A percentile compares a stretch with the other conserved stretches of the same genome.
phyloP scores from a whole-genome alignment of 2,113 vertebrate genomes.

The Eubucco bourcierii region DNA sequence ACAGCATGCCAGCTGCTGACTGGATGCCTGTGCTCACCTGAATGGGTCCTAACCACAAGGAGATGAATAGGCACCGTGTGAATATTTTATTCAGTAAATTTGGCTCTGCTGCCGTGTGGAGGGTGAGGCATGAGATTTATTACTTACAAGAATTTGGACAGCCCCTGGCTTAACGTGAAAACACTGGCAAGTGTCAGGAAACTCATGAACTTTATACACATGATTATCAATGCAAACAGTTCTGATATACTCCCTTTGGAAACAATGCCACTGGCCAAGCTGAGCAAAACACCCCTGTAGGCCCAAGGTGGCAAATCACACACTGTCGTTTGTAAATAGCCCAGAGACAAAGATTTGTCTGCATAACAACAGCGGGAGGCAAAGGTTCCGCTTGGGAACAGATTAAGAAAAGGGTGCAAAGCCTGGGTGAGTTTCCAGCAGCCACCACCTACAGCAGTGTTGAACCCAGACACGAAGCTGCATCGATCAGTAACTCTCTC shows the following conservation, averaged over 20 bases:
- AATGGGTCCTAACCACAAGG: background rate
- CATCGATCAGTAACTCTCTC: background rate
- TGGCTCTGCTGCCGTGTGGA: constrained; percentile 18
- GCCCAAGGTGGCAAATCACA: constrained; percentile 12
- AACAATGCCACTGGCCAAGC: background rate
- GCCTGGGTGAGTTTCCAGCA: background rate
- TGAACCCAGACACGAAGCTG: background rate
- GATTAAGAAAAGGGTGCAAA: background rate
- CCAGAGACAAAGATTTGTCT: background rate
- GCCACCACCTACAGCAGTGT: background rate
- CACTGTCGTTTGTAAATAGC: background rate
- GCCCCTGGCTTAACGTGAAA: constrained; percentile 50
- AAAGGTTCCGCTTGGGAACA: background rate
- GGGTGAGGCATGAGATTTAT: constrained; percentile 64
- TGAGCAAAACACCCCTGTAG: background rate
- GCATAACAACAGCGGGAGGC: background rate
- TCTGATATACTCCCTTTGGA: constrained; percentile 41
- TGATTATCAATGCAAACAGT: constrained; percentile 41
- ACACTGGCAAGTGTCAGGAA: constrained; percentile 51
- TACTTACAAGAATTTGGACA: constrained; percentile 61
- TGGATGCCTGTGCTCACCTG: constrained; percentile 39
- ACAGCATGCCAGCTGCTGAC: background rate
- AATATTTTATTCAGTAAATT: constrained; percentile 52
- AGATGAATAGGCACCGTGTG: constrained; percentile 50
- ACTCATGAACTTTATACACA: constrained; percentile 28